phyloP scores from a whole-genome alignment of 1,140 invertebrate genomes.

The Drosophila sucinea region DNA sequence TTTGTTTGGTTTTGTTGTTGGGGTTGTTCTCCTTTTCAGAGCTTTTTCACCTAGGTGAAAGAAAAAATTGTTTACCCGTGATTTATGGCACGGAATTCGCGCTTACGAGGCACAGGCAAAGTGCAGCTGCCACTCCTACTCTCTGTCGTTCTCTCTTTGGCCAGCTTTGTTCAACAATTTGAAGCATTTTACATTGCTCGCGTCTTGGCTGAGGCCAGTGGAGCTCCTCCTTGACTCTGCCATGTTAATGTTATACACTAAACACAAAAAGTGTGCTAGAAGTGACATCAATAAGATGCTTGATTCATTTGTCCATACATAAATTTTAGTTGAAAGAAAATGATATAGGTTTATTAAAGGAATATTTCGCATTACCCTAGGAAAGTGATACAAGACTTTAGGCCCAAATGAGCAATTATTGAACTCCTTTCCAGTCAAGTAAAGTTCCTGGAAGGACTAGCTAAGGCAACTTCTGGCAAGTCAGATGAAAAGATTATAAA shows the following conservation, averaged over 20 bases:
- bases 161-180: conserved; percentile 33
- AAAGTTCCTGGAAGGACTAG: too few relatives aligned
- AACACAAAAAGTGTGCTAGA: neutral
- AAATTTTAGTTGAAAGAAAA: too few relatives aligned
- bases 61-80: conserved; percentile 67
- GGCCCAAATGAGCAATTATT: too few relatives aligned
- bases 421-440: too few relatives aligned
- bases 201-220: conserved; percentile 23
- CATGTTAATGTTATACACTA: conserved; percentile 12
- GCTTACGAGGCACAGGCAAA: conserved; percentile 56
- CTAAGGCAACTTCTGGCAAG: too few relatives aligned
- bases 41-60: conserved; percentile 43
- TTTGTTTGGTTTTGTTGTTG: conserved; percentile 20
- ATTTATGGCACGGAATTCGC: conserved; percentile 77
- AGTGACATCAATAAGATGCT: too few relatives aligned
- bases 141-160: neutral
- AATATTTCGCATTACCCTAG: too few relatives aligned
- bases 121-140: conserved; percentile 20
- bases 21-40: conserved; percentile 32
- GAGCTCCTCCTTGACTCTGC: conserved; percentile 11
- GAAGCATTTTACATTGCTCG: conserved; percentile 38
- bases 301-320: too few relatives aligned
- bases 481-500: too few relatives aligned
- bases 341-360: too few relatives aligned
- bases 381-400: too few relatives aligned